Evolutionary conservation across 2,888 invertebrate genomes (phyloP).

Genomic region (Tineola bisselliella): DNA sequence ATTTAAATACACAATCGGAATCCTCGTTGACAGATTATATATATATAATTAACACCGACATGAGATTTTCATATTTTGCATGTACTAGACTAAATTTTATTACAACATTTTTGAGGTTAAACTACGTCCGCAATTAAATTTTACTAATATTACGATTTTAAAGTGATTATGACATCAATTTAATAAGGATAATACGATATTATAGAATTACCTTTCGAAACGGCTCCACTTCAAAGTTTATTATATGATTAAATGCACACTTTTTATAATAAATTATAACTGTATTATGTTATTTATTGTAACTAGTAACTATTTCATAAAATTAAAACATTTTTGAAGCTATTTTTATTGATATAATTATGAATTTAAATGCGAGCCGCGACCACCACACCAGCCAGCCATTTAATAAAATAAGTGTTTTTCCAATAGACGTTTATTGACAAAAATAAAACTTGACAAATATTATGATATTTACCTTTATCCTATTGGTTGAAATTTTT

Average conservation of each 20-base stretch:
- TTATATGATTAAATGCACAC: neutral
- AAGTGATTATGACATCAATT: neutral
- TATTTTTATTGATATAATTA: neutral
- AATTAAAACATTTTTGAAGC: neutral
- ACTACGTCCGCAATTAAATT: neutral
- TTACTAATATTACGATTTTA: neutral
- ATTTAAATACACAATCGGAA: neutral
- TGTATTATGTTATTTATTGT: neutral
- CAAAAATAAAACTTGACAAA: neutral
- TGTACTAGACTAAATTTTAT: neutral
- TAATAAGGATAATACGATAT: too few species aligned
- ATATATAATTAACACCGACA: neutral
- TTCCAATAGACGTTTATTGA: neutral
- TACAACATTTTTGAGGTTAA: neutral
- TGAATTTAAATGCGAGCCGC: neutral
- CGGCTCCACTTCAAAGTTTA: neutral
- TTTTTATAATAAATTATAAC: neutral
- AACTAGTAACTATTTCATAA: neutral
- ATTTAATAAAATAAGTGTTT: neutral
- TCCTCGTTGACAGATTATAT: neutral
- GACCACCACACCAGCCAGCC: neutral
- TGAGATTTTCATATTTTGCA: neutral
- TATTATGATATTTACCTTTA: neutral
- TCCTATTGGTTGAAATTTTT: neutral
- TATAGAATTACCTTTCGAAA: conserved; percentile 2